Conservation (phyloP, 2,113 vertebrate genomes). For the Carollia perspicillata region DNA sequence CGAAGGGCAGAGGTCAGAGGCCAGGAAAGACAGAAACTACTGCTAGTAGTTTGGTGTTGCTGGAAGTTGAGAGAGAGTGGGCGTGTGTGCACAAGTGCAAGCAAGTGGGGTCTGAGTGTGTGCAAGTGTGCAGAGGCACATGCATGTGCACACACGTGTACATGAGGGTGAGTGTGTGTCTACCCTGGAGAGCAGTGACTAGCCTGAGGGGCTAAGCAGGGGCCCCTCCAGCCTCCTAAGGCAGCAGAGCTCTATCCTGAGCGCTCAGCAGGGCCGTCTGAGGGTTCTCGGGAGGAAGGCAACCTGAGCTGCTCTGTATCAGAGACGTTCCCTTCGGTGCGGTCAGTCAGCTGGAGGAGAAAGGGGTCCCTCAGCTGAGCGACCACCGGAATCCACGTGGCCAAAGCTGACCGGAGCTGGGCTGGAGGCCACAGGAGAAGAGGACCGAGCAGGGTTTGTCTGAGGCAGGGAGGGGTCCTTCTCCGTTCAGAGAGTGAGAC, state of each 20-base stretch:
- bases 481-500: too few relatives aligned
- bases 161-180: background rate
- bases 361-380: background rate
- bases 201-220: background rate
- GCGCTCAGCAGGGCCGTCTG: background rate
- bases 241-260: background rate
- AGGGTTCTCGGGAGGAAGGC: background rate
- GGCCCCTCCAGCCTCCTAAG: background rate
- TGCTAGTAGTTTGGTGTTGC: background rate
- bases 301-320: background rate
- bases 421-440: background rate
- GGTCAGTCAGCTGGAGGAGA: background rate
- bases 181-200: background rate
- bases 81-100: background rate
- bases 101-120: background rate
- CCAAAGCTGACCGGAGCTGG: background rate
- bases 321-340: background rate
- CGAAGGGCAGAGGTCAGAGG: background rate
- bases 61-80: background rate
- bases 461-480: background rate
- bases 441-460: background rate
- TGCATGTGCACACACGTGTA: fast-evolving
- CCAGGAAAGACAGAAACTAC: background rate
- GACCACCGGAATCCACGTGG: background rate
- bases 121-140: background rate